These are phyloP conservation scores for Psophia crepitans DNA, from an alignment of 2,113 vertebrate genomes.

Conservation along the genomic window DNA sequence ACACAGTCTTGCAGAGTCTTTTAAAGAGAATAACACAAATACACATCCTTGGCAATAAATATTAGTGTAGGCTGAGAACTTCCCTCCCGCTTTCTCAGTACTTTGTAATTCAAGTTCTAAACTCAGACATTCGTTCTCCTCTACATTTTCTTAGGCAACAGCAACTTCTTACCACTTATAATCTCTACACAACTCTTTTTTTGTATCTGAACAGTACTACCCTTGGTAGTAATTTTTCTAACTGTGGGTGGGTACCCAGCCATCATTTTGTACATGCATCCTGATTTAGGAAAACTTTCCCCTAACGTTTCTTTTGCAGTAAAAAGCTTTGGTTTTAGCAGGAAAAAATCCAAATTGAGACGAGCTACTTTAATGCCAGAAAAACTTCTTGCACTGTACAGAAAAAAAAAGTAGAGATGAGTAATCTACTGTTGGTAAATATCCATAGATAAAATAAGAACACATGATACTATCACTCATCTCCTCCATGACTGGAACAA, in stretches of 20 bases:
- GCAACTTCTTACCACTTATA: background rate
- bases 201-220: background rate
- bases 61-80: background rate
- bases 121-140: background rate
- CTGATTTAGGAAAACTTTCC: background rate
- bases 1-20: background rate
- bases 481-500: background rate
- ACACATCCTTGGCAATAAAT: background rate
- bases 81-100: background rate
- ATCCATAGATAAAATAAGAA: background rate
- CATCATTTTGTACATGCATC: background rate
- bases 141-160: background rate
- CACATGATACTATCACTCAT: background rate
- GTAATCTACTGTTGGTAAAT: background rate
- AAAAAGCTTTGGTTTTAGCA: background rate
- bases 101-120: background rate
- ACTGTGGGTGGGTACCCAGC: background rate
- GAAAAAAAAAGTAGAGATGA: background rate
- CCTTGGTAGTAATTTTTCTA: background rate
- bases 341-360: background rate
- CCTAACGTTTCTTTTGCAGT: background rate
- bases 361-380: background rate
- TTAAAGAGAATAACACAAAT: background rate
- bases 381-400: background rate
- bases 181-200: background rate